Evolutionary conservation across 2,888 invertebrate species (phyloP).

Genomic region (Notodonta dromedarius): DNA sequence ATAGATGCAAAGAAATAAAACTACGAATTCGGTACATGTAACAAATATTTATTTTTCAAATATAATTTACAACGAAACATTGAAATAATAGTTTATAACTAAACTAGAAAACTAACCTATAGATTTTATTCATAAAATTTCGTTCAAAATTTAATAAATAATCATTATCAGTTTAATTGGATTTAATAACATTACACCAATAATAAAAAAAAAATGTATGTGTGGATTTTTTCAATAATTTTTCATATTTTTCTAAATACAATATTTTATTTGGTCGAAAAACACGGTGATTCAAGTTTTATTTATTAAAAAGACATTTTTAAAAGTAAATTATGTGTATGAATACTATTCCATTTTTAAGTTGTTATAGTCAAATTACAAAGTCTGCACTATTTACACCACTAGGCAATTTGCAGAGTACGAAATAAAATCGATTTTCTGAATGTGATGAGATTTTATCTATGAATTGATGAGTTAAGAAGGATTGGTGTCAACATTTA

Average conservation of each 20-base stretch:
- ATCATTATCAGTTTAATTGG: neutral
- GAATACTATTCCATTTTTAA: neutral
- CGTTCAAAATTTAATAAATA: constrained; percentile 7
- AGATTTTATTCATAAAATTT: constrained; percentile 12
- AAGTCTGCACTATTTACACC: neutral
- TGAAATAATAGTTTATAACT: constrained; percentile 47
- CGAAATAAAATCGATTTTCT: no score
- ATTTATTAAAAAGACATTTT: neutral
- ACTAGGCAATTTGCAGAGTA: no score
- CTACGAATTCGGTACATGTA: constrained; percentile 20
- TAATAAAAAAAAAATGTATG: neutral
- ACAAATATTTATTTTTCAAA: constrained; percentile 46
- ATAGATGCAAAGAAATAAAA: no score
- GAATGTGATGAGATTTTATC: no score
- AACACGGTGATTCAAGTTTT: neutral
- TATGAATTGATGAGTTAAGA: neutral
- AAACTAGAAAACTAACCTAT: constrained; percentile 47
- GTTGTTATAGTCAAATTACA: neutral
- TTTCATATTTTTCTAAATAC: neutral
- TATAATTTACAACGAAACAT: constrained; percentile 48
- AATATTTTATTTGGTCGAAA: neutral
- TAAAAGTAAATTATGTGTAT: neutral
- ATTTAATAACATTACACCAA: neutral
- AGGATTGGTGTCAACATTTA: constrained; percentile 1
- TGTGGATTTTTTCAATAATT: neutral